Percentiles rank a stretch among this genome's conserved stretches.
These are phyloP conservation scores for Enteromius unitaeniatus DNA, from an alignment of 2,797 vertebrate genomes.

Conservation along the genomic window DNA sequence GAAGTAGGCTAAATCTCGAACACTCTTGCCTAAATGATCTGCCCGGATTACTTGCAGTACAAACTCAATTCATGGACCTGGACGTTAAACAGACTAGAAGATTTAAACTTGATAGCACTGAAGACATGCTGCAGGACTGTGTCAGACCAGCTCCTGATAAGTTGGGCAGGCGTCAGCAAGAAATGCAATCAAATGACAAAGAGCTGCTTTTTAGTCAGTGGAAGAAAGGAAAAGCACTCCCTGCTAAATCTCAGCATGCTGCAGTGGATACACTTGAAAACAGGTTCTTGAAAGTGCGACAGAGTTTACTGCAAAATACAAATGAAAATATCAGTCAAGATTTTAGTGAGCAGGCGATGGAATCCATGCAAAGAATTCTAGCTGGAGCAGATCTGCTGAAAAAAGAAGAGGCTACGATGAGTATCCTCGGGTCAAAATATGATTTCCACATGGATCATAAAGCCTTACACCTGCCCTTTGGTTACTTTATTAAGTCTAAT, in stretches of 20 bases:
- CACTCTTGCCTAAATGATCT: not conserved
- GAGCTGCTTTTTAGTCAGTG: not conserved
- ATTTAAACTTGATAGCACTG: not conserved
- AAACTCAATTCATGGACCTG: not conserved
- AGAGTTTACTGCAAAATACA: constrained; percentile 20
- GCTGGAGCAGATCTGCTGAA: constrained; percentile 19
- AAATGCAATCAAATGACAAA: constrained; percentile 20
- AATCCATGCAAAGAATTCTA: constrained; percentile 43
- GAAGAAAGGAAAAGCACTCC: constrained; percentile 24
- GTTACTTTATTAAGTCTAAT: constrained; percentile 23
- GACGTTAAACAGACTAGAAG: not conserved
- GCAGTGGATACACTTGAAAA: not conserved
- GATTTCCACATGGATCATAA: constrained; percentile 20
- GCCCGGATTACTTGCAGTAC: not conserved
- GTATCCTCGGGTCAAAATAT: constrained; percentile 11
- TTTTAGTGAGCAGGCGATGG: constrained; percentile 26
- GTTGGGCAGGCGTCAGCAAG: not conserved
- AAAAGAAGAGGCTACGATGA: constrained; percentile 21
- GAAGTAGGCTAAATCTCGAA: not conserved
- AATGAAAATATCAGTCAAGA: not conserved
- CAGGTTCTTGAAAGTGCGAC: constrained; percentile 16
- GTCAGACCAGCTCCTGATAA: not conserved
- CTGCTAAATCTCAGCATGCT: constrained; percentile 1
- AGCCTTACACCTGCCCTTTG: constrained; percentile 12
- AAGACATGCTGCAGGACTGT: not conserved